phyloP scores from a whole-genome alignment of 2,888 invertebrate species.

The Seira sanloemensis region DNA sequence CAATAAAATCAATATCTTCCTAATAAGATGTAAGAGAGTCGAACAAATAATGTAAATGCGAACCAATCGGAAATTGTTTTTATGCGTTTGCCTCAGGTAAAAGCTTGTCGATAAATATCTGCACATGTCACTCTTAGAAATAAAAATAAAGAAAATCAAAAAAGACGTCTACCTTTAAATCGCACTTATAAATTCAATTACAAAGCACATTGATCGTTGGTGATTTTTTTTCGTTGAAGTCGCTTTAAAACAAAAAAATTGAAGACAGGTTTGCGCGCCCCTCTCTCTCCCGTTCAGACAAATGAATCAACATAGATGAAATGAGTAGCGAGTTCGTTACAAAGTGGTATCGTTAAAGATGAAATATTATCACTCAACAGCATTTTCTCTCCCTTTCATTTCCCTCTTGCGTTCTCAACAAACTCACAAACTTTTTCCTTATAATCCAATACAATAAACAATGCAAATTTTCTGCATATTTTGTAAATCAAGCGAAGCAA shows the following conservation, averaged over 20 bases:
- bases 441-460: too few species aligned
- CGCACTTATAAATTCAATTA: background rate
- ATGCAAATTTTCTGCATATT: too few species aligned
- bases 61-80: too few species aligned
- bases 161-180: background rate
- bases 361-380: background rate
- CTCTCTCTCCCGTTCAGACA: background rate
- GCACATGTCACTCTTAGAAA: background rate
- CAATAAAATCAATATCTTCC: too few species aligned
- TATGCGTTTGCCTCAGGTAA: too few species aligned
- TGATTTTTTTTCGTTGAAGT: background rate
- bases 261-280: too few species aligned
- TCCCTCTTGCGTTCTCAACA: background rate
- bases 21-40: too few species aligned
- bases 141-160: background rate
- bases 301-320: background rate
- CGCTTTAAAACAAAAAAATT: background rate
- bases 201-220: slow-evolving; percentile 4
- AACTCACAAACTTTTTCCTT: background rate
- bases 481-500: background rate
- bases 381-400: background rate
- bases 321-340: background rate
- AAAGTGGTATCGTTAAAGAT: slow-evolving; percentile 2
- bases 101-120: too few species aligned
- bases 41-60: too few species aligned